A percentile compares a stretch with the other conserved stretches of the same genome.
Evolutionary conservation across 2,113 vertebrate species (phyloP).

Genomic region (Etheostoma spectabile): DNA sequence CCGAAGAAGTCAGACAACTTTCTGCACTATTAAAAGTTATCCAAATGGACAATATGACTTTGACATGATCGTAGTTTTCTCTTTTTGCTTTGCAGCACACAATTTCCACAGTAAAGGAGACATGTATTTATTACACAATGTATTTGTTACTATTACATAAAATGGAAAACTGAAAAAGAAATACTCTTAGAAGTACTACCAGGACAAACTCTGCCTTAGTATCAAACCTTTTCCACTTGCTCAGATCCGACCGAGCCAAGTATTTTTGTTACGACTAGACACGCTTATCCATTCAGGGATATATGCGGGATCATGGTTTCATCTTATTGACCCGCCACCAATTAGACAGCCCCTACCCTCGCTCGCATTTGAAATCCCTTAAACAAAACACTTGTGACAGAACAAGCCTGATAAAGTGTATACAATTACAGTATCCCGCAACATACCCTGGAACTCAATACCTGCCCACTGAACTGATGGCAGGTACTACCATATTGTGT

Average conservation of each 20-base stretch:
- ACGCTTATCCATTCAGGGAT: constrained; percentile 53
- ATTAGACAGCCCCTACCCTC: constrained; percentile 51
- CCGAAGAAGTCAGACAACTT: background rate
- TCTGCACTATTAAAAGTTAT: background rate
- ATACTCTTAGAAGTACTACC: constrained; percentile 38
- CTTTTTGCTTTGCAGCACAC: background rate
- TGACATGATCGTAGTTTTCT: constrained; percentile 12
- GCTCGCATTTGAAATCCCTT: constrained; percentile 69
- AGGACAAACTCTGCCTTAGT: constrained; percentile 22
- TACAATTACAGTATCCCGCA: constrained; percentile 76
- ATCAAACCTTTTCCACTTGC: constrained; percentile 65
- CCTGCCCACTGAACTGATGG: constrained; percentile 58
- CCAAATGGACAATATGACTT: background rate
- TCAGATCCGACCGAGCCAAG: constrained; percentile 28
- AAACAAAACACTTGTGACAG: constrained; percentile 79
- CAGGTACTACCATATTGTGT: constrained; percentile 69
- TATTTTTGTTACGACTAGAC: constrained; percentile 52
- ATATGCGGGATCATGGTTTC: constrained; percentile 67
- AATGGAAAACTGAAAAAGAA: constrained; percentile 30
- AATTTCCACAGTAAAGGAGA: constrained; percentile 15
- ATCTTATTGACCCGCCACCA: constrained; percentile 67
- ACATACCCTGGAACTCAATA: constrained; percentile 74
- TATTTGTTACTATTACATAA: constrained; percentile 41
- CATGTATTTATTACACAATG: constrained; percentile 17
- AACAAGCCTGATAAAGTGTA: constrained; percentile 74